Percentiles rank a stretch among this genome's conserved stretches.
Evolutionary conservation across 2,888 invertebrate species (phyloP).

Genomic region (Penaeus monodon): DNA sequence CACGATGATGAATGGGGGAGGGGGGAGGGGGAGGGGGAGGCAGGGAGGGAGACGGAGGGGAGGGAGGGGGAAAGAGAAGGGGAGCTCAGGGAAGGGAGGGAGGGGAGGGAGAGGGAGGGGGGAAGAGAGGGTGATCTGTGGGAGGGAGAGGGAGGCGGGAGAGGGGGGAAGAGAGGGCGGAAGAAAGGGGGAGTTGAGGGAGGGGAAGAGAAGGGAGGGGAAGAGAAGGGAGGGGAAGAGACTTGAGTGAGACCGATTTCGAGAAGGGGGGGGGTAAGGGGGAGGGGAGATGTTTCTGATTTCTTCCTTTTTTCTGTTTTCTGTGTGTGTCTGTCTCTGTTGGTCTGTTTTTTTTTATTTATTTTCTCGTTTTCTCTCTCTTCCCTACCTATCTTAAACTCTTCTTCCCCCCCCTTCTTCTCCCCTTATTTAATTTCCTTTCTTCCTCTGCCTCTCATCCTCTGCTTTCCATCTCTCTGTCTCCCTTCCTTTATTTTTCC

Average conservation of each 20-base stretch:
- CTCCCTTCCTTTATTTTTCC: not conserved
- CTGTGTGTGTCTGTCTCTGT: not conserved
- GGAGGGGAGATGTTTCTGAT: not conserved
- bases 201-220: not conserved
- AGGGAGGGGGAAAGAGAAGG: too few species aligned
- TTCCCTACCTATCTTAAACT: too few species aligned
- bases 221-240: not conserved
- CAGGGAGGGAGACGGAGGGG: too few species aligned
- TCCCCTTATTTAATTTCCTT: not conserved
- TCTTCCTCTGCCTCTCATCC: not conserved
- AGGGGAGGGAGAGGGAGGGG: too few species aligned
- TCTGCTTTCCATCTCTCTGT: not conserved
- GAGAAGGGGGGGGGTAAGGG: not conserved
- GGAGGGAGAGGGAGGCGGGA: too few species aligned
- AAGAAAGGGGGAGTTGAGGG: fast-evolving
- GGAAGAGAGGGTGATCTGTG: not conserved
- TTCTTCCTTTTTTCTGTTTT: too few species aligned
- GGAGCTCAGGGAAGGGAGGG: too few species aligned
- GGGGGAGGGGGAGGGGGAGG: too few species aligned
- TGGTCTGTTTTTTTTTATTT: too few species aligned
- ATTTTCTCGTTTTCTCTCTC: too few species aligned
- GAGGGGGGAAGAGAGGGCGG: not conserved
- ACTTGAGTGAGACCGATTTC: not conserved
- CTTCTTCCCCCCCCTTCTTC: too few species aligned
- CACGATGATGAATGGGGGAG: too few species aligned